A percentile compares a stretch with the other conserved stretches of the same genome.
These are phyloP conservation scores for Hippocampus kuda DNA, from an alignment of 2,797 vertebrate species.

Conservation along the genomic window DNA sequence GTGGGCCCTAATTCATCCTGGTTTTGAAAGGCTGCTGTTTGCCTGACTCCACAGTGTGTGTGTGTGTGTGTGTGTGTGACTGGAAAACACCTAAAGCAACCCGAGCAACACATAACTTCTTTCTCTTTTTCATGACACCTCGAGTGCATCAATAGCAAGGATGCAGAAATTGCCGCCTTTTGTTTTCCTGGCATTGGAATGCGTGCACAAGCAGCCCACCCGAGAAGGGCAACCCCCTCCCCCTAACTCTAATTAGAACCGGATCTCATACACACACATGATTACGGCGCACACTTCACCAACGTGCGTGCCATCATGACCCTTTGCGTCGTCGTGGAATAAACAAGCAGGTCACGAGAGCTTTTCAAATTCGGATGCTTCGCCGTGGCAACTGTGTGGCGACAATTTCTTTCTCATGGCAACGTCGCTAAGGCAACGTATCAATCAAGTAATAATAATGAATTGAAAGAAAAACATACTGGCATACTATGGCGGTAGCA, in stretches of 20 bases:
- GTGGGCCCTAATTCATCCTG: too few relatives aligned
- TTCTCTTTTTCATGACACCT: slow-evolving; percentile 10
- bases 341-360: neutral
- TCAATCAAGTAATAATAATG: neutral
- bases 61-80: slow-evolving; percentile 6
- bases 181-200: slow-evolving; percentile 24
- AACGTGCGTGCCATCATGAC: slow-evolving; percentile 6
- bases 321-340: slow-evolving; percentile 25
- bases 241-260: slow-evolving; percentile 38
- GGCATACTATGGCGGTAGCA: too few relatives aligned
- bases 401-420: neutral
- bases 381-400: neutral
- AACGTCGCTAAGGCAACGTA: neutral
- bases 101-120: slow-evolving; percentile 5
- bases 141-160: slow-evolving; percentile 2
- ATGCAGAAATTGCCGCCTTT: slow-evolving; percentile 17
- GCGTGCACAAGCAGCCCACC: slow-evolving; percentile 31
- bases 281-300: slow-evolving; percentile 22
- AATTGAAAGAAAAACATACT: too few relatives aligned
- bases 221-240: slow-evolving; percentile 38
- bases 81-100: slow-evolving; percentile 50
- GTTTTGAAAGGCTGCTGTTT: too few relatives aligned
- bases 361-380: too few relatives aligned
- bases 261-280: slow-evolving; percentile 5
- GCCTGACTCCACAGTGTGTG: too few relatives aligned